phyloP scores from a whole-genome alignment of 2,888 invertebrate genomes.

The Hypolimnas misippus region DNA sequence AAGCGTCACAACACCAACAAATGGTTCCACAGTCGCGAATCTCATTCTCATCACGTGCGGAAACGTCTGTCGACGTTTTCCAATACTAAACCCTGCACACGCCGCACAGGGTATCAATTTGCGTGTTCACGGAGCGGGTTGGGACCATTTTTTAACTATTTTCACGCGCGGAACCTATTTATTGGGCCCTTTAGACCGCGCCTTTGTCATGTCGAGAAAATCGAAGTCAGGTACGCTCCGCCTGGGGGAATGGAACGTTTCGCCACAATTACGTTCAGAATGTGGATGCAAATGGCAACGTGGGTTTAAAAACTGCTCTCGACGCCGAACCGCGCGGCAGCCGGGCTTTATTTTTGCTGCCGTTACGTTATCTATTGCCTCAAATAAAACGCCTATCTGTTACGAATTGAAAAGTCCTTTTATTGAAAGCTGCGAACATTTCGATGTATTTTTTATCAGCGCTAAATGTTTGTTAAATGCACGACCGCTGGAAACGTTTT shows the following conservation, averaged over 20 bases:
- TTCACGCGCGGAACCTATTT: conserved; percentile 74
- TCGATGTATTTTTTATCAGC: conserved; percentile 29
- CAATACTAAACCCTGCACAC: conserved; percentile 55
- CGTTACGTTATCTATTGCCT: conserved; percentile 78
- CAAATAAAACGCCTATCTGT: conserved; percentile 78
- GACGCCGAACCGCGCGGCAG: conserved; percentile 57
- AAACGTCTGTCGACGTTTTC: conserved; percentile 46
- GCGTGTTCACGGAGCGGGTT: conserved; percentile 50
- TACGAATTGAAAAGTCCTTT: conserved; percentile 71
- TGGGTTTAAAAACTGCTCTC: conserved; percentile 72
- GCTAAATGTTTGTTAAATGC: conserved; percentile 36
- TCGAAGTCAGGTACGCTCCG: conserved; percentile 75
- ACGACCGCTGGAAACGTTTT: conserved; percentile 26
- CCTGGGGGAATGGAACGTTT: conserved; percentile 61
- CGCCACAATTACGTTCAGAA: conserved; percentile 78
- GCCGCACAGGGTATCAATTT: conserved; percentile 54
- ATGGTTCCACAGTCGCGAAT: conserved; percentile 58
- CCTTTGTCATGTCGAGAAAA: conserved; percentile 81
- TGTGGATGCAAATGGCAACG: conserved; percentile 79
- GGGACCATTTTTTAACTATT: conserved; percentile 74
- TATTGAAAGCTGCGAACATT: conserved; percentile 57
- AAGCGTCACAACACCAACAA: conserved; percentile 50
- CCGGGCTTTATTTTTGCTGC: conserved; percentile 74
- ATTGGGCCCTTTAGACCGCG: conserved; percentile 80
- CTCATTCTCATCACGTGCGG: conserved; percentile 56